These are phyloP conservation scores for Paracyprichromis sp. DNA, from an alignment of 2,113 vertebrate species.

Conservation along the genomic window DNA sequence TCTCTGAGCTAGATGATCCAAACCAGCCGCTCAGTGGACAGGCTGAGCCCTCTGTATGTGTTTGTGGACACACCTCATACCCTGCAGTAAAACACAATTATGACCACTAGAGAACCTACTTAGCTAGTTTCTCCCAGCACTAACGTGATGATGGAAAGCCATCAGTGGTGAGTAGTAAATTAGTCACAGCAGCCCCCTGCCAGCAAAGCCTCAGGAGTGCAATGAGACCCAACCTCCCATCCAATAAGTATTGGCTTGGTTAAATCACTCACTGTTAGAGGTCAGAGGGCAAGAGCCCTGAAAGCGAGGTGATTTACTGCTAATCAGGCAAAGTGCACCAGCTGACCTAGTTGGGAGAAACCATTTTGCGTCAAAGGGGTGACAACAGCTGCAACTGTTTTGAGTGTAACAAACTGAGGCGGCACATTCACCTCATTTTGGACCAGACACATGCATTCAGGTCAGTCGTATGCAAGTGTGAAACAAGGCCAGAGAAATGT, in stretches of 20 bases:
- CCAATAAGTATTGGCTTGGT: not conserved
- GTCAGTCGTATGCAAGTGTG: not conserved
- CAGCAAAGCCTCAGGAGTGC: not conserved
- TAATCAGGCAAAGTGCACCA: not conserved
- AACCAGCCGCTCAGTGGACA: not conserved
- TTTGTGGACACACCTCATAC: not conserved
- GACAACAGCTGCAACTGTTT: not conserved
- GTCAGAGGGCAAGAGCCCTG: not conserved
- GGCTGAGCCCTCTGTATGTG: not conserved
- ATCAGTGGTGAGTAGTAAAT: not conserved
- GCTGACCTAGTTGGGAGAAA: not conserved
- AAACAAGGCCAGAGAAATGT: not conserved
- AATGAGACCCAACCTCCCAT: not conserved
- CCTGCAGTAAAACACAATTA: not conserved
- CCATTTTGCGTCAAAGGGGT: not conserved
- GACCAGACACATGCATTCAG: not conserved
- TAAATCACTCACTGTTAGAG: not conserved
- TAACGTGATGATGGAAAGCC: not conserved
- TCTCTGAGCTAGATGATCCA: constrained; percentile 3
- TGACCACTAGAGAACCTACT: not conserved
- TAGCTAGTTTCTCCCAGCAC: not conserved
- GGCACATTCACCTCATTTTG: not conserved
- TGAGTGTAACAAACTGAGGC: not conserved
- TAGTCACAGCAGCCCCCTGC: not conserved
- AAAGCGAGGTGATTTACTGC: not conserved